A percentile compares a stretch with the other conserved stretches of the same genome.
Evolutionary conservation across 2,797 vertebrate genomes (phyloP).

Genomic region (Kryptolebias ocellatus): DNA sequence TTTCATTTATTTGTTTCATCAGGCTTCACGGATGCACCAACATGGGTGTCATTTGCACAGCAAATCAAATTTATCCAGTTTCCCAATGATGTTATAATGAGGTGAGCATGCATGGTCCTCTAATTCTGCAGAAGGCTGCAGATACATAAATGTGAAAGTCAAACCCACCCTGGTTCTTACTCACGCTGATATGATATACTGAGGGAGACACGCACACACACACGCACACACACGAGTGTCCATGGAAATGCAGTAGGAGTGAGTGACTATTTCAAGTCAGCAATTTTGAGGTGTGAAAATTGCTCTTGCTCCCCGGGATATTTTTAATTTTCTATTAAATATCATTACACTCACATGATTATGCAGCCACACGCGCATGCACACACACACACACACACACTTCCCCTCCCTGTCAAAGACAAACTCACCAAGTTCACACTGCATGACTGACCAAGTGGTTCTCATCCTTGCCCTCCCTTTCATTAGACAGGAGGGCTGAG

Average conservation of each 20-base stretch:
- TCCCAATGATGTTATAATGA: background rate
- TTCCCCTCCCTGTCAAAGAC: slow-evolving; percentile 46
- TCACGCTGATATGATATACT: slow-evolving; percentile 20
- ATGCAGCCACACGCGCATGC: slow-evolving; percentile 22
- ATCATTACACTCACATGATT: slow-evolving; percentile 51
- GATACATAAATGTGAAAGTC: slow-evolving; percentile 7
- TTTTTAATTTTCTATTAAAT: slow-evolving; percentile 74
- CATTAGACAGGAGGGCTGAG: slow-evolving; percentile 47
- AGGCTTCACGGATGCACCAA: background rate
- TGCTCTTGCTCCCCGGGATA: slow-evolving; percentile 61
- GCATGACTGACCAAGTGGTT: slow-evolving; percentile 59
- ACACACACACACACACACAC: slow-evolving; percentile 9
- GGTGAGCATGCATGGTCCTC: background rate
- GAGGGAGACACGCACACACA: slow-evolving; percentile 18
- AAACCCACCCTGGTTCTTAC: slow-evolving; percentile 13
- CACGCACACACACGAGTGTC: slow-evolving; percentile 19
- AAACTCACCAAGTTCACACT: slow-evolving; percentile 64
- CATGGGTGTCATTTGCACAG: background rate
- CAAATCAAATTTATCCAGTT: background rate
- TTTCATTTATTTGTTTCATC: background rate
- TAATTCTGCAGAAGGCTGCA: slow-evolving; percentile 14
- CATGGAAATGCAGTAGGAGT: slow-evolving; percentile 33
- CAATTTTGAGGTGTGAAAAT: slow-evolving; percentile 63
- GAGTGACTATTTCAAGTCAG: slow-evolving; percentile 60
- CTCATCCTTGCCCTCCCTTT: slow-evolving; percentile 63